These are phyloP conservation scores for Hyla sarda DNA, from an alignment of 2,113 vertebrate genomes.

Conservation along the genomic window DNA sequence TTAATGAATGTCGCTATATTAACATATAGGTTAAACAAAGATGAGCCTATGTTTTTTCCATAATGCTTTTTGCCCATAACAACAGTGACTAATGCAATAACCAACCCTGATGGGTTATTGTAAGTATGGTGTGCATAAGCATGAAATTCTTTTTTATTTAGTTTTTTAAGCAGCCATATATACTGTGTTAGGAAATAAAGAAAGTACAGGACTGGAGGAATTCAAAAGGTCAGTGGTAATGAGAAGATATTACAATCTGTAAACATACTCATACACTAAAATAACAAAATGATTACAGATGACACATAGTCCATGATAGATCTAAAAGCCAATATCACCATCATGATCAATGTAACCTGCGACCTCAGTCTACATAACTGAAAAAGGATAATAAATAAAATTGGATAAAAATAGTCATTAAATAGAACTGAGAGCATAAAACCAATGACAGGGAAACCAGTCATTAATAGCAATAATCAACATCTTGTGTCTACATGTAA, in stretches of 20 bases:
- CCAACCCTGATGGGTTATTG: neutral
- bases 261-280: conserved; percentile 26
- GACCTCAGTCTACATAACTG: neutral
- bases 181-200: neutral
- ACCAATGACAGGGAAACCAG: neutral
- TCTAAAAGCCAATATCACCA: neutral
- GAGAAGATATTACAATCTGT: conserved; percentile 21
- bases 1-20: no score
- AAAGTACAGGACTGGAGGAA: neutral
- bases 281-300: neutral
- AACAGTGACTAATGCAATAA: neutral
- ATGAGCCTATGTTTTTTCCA: neutral
- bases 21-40: no score
- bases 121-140: no score
- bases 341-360: neutral
- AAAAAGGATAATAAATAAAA: conserved; percentile 17
- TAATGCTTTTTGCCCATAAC: neutral
- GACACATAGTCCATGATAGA: neutral
- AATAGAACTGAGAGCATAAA: conserved; percentile 7
- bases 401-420: neutral
- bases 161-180: neutral
- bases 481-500: conserved; percentile 8
- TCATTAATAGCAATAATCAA: conserved; percentile 19
- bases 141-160: no score
- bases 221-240: neutral